Evolutionary conservation across 2,113 vertebrate genomes (phyloP).

Genomic region (Podarcis cretensis): DNA sequence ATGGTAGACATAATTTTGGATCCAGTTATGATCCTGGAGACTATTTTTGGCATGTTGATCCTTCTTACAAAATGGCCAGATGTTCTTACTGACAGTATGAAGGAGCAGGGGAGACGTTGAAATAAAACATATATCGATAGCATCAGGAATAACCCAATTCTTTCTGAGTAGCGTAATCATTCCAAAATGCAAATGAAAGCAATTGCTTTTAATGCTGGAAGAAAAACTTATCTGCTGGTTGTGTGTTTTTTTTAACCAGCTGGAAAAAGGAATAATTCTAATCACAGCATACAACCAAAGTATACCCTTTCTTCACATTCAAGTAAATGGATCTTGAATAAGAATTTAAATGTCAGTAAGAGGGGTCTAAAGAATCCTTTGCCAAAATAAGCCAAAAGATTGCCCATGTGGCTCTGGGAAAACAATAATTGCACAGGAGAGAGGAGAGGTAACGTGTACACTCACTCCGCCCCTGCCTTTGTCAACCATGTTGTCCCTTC

Average conservation of each 20-base stretch:
- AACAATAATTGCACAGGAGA: no score
- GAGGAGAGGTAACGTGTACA: no score
- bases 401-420: not conserved
- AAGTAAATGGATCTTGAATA: not conserved
- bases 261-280: accelerated
- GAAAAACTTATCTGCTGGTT: not conserved
- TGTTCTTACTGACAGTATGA: conserved; percentile 56
- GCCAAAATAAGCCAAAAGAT: not conserved
- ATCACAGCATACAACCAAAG: accelerated
- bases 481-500: no score
- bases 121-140: conserved; percentile 36
- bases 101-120: conserved; percentile 52
- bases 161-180: conserved; percentile 25
- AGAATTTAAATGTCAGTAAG: not conserved
- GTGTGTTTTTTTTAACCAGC: not conserved
- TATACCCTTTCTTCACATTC: not conserved
- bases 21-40: conserved; percentile 61
- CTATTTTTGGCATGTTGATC: conserved; percentile 48
- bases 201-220: not conserved
- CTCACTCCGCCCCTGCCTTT: no score
- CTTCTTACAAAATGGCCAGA: conserved; percentile 61
- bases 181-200: conserved; percentile 29
- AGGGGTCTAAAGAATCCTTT: not conserved
- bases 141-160: conserved; percentile 30
- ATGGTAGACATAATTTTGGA: conserved; percentile 61